Percentiles rank a stretch among this genome's conserved stretches.
Conservation (phyloP, 1,140 invertebrate species). For the Cataglyphis hispanica region DNA sequence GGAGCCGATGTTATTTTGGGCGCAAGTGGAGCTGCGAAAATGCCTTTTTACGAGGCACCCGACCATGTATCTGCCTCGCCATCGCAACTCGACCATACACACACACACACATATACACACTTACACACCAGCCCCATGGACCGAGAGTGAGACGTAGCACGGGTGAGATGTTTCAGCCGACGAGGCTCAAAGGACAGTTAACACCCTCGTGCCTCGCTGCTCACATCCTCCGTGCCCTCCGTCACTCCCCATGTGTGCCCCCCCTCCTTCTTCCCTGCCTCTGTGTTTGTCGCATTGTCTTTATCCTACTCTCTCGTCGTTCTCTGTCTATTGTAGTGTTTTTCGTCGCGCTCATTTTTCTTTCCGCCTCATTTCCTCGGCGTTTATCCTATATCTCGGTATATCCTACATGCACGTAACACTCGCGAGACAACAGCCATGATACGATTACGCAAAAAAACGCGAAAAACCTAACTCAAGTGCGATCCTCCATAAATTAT, state of each 20-base stretch:
- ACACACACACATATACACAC: neutral
- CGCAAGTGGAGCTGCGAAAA: slow-evolving; percentile 72
- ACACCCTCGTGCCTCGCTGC: slow-evolving; percentile 61
- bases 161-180: slow-evolving; percentile 71
- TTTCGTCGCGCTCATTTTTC: slow-evolving; percentile 17
- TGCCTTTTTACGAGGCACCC: slow-evolving; percentile 74
- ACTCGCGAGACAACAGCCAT: neutral
- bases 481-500: too few species aligned
- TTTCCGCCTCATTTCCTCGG: slow-evolving; percentile 50
- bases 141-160: slow-evolving; percentile 75
- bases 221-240: slow-evolving; percentile 3
- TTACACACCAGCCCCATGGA: slow-evolving; percentile 37
- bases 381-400: neutral
- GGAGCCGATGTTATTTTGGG: slow-evolving; percentile 66
- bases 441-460: slow-evolving; percentile 4
- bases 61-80: slow-evolving; percentile 60
- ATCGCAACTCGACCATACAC: slow-evolving; percentile 70
- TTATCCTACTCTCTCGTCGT: neutral
- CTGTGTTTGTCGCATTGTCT: slow-evolving; percentile 13
- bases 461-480: neutral
- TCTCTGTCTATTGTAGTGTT: too few species aligned
- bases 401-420: neutral
- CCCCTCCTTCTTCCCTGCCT: neutral
- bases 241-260: slow-evolving; percentile 8
- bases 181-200: slow-evolving; percentile 77